A percentile compares a stretch with the other conserved stretches of the same genome.
These are phyloP conservation scores for Amiota mariae DNA, from an alignment of 2,888 invertebrate genomes.

Conservation along the genomic window DNA sequence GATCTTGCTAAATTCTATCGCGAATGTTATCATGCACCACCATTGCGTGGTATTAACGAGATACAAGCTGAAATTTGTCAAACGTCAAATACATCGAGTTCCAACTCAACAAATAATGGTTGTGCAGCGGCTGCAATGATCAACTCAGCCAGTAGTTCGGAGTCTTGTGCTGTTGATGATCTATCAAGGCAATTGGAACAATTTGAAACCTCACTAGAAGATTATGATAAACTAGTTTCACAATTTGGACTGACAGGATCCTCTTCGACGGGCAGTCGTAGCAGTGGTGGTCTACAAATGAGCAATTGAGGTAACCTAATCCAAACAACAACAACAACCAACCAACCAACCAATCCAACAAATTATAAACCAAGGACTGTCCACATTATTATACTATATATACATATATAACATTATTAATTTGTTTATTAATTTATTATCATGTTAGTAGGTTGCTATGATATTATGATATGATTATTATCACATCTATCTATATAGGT, in stretches of 20 bases:
- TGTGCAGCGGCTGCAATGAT: constrained; percentile 33
- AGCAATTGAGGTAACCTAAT: constrained; percentile 55
- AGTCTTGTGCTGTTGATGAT: constrained; percentile 64
- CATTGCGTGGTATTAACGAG: constrained; percentile 62
- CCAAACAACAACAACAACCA: constrained; percentile 11
- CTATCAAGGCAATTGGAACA: constrained; percentile 72
- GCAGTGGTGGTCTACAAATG: constrained; percentile 68
- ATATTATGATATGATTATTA: constrained; percentile 39
- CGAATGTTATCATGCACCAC: constrained; percentile 73
- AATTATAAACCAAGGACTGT: too few relatives aligned
- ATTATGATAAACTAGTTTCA: constrained; percentile 73
- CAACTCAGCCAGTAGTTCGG: constrained; percentile 40
- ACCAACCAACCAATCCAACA: constrained; percentile 7
- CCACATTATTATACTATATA: not conserved
- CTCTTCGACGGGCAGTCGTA: constrained; percentile 69
- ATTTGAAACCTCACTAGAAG: constrained; percentile 73
- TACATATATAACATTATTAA: constrained; percentile 25
- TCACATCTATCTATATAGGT: constrained; percentile 35
- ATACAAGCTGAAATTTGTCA: constrained; percentile 51
- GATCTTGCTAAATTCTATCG: constrained; percentile 74
- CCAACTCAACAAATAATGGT: constrained; percentile 38
- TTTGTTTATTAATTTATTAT: constrained; percentile 26
- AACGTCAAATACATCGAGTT: constrained; percentile 9
- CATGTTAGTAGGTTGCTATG: constrained; percentile 47
- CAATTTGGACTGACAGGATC: constrained; percentile 68